phyloP scores from a whole-genome alignment of 2,797 vertebrate genomes.

The Halcyon chelicuti region DNA sequence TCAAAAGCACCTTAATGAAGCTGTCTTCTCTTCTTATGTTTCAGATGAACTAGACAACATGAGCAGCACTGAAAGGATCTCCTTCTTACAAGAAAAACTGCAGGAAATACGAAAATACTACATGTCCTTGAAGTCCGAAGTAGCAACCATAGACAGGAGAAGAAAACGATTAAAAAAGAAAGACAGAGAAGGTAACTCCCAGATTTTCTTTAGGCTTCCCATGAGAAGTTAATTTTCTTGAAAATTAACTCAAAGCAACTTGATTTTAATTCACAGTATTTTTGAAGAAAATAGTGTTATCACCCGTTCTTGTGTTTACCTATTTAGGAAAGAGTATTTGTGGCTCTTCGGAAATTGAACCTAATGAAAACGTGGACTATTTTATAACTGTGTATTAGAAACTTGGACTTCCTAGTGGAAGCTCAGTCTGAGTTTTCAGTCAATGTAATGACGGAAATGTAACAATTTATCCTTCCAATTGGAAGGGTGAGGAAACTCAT shows the following conservation, averaged over 20 bases:
- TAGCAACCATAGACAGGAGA: conserved; percentile 96
- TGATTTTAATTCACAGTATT: background rate
- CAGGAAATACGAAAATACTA: conserved; percentile 98
- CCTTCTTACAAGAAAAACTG: conserved; percentile 97
- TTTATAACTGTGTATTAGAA: background rate
- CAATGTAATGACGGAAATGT: background rate
- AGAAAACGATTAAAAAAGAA: conserved; percentile 98
- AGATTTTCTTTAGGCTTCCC: background rate
- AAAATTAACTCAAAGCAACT: background rate
- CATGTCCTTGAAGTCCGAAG: conserved; percentile 97
- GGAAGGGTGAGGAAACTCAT: background rate
- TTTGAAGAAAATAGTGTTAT: background rate
- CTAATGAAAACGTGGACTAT: background rate
- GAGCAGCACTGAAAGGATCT: conserved; percentile 92
- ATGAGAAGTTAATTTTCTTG: background rate
- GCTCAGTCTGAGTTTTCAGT: background rate
- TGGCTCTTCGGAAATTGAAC: background rate
- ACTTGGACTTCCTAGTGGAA: background rate
- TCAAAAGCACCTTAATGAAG: background rate
- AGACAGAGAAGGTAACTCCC: conserved; percentile 91
- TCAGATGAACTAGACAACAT: conserved; percentile 94
- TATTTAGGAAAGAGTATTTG: background rate
- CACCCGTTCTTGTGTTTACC: fast-evolving
- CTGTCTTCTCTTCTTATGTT: background rate
- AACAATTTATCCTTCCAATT: background rate